Evolutionary conservation across 2,888 invertebrate species (phyloP), one percentile per base, ranked within the genome.

Genomic region (Andrena bucephala): DNA sequence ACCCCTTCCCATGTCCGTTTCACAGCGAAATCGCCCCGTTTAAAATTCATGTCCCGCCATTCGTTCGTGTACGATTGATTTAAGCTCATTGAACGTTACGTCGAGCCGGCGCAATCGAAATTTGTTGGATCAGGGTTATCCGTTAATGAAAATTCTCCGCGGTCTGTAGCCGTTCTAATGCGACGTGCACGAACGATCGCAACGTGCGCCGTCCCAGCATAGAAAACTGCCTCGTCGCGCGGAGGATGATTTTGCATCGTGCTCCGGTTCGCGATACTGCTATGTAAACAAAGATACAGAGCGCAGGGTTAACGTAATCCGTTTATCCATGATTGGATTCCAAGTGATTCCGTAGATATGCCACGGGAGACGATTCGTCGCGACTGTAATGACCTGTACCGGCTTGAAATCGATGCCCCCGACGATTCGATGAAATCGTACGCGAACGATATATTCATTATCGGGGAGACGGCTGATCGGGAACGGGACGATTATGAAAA

Each of bases 281-380:
- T 90, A 77, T 86, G 85, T 87, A 90, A 90, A 89, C 88, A 88
- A 90, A 89, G 82, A 86, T 89, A 87, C 66, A 84, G 74, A 81
- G 71, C 60, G 72, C 67, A 65, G 85, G 88, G 85, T 91, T 91
- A 88, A 72, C 81, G 86, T 89, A 91, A 91, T 91, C 91, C 90
- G 87, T 91, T 91, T 91, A 91, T 91, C 89, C 90, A 83, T 90
- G 91, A 91, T 91, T 91, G 91, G 91, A 91, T 91, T 89, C 77
- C 85, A 79, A 69, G 79, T 76, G 90, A 90, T 90, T 90, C 89
- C 90, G 66, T 88, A 90, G 86, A 85, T 87, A 90, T 89, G 90
- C 89, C 84, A 82, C 75, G 81, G 86, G 81, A 87, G 84, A 77
- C 80, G 79, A 83, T 72, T 83, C 59, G 66, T 33, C 66, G 71